phyloP scores from a whole-genome alignment of 2,888 invertebrate species.

The Molorchus minor region DNA sequence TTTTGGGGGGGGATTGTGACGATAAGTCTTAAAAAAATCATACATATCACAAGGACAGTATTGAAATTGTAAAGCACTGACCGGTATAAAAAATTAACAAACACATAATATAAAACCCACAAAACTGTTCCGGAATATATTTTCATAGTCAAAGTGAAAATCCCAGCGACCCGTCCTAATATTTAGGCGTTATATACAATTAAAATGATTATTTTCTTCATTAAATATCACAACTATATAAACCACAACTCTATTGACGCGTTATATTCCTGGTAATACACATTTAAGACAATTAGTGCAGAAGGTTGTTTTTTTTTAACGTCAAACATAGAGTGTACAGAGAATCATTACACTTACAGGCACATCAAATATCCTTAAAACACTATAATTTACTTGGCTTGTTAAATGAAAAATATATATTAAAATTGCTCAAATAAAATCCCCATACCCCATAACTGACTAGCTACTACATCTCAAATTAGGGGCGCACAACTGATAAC shows the following conservation, averaged over 20 bases:
- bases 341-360: constrained; percentile 55
- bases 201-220: constrained; percentile 49
- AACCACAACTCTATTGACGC: constrained; percentile 56
- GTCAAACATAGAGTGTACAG: constrained; percentile 55
- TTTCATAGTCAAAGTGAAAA: constrained; percentile 11
- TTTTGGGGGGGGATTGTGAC: too few species aligned
- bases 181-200: constrained; percentile 49
- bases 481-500: too few species aligned
- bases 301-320: constrained; percentile 46
- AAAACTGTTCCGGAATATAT: not conserved
- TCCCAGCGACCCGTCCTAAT: constrained; percentile 29
- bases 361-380: constrained; percentile 52
- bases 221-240: constrained; percentile 59
- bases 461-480: constrained; percentile 19
- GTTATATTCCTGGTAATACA: constrained; percentile 50
- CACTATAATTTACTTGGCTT: constrained; percentile 25
- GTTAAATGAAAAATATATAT: constrained; percentile 24
- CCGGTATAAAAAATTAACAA: too few species aligned
- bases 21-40: too few species aligned
- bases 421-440: constrained; percentile 6
- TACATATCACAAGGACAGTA: too few species aligned
- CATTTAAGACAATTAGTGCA: constrained; percentile 52
- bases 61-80: too few species aligned
- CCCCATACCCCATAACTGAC: constrained; percentile 20
- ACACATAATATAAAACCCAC: too few species aligned